Percentiles rank a stretch among this genome's conserved stretches.
These are phyloP conservation scores for Aricia artaxerxes DNA, from an alignment of 2,888 invertebrate species.

Conservation along the genomic window DNA sequence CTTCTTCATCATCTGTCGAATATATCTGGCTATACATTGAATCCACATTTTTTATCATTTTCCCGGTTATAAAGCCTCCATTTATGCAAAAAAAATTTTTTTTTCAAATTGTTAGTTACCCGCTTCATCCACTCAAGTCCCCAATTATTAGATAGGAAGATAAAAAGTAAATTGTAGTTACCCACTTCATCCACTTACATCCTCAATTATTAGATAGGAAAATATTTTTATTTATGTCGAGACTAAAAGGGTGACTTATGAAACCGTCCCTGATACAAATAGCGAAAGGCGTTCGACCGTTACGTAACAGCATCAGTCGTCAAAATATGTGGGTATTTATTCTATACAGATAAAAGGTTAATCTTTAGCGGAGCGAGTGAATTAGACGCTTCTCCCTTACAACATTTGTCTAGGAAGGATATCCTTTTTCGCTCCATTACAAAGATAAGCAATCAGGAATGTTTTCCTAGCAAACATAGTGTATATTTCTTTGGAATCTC, in stretches of 20 bases:
- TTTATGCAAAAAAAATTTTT: too few species aligned
- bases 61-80: too few species aligned
- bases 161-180: too few species aligned
- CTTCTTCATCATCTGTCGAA: too few species aligned
- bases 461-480: constrained; percentile 26
- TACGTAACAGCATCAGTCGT: constrained; percentile 16
- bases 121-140: too few species aligned
- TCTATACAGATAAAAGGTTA: constrained; percentile 22
- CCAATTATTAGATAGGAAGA: neutral
- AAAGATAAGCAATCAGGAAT: constrained; percentile 28
- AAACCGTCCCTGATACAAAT: neutral
- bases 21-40: too few species aligned
- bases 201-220: neutral
- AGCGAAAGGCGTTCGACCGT: neutral
- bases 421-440: constrained; percentile 31
- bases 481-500: constrained; percentile 4
- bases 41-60: too few species aligned
- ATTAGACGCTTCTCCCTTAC: constrained; percentile 7
- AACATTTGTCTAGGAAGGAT: constrained; percentile 30
- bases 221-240: neutral
- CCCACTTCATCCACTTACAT: too few species aligned
- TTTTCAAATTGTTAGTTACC: too few species aligned
- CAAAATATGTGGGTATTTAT: constrained; percentile 19
- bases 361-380: neutral
- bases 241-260: neutral